Evolutionary conservation across 64 coral and sea anemone species (phyloP).

Genomic region (Pocillopora damicornis): DNA sequence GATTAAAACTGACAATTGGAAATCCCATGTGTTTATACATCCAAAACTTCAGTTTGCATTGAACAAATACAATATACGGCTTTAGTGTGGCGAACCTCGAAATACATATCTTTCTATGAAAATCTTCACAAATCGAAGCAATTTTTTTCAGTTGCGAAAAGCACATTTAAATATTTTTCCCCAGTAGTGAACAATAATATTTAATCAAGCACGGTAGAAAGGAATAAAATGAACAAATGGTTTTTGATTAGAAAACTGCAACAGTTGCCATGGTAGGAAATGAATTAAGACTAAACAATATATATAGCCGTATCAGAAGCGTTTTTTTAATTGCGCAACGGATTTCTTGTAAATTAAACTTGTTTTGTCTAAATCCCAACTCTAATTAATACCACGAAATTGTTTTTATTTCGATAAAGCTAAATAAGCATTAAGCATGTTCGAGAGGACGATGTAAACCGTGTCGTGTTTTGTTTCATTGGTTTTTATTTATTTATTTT

Average conservation of each 20-base stretch:
- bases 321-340: background rate
- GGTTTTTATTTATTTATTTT: no score
- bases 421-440: no score
- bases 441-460: no score
- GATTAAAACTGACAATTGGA: background rate
- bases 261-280: background rate
- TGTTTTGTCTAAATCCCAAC: no score
- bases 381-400: no score
- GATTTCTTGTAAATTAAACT: background rate
- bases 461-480: no score
- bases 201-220: background rate
- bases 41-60: background rate
- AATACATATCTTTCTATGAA: background rate
- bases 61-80: background rate
- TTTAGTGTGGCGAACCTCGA: background rate
- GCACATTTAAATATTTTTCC: background rate
- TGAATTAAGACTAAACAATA: background rate
- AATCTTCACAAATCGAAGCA: background rate
- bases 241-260: background rate
- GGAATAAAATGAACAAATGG: background rate
- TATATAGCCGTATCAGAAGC: background rate
- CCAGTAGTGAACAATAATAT: slow-evolving; percentile 20
- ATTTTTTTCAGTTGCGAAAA: background rate
- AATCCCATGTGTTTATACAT: background rate
- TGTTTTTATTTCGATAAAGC: no score